A percentile compares a stretch with the other conserved stretches of the same genome.
These are phyloP conservation scores for Montifringilla adamsi DNA, from an alignment of 2,113 vertebrate genomes.

Conservation along the genomic window DNA sequence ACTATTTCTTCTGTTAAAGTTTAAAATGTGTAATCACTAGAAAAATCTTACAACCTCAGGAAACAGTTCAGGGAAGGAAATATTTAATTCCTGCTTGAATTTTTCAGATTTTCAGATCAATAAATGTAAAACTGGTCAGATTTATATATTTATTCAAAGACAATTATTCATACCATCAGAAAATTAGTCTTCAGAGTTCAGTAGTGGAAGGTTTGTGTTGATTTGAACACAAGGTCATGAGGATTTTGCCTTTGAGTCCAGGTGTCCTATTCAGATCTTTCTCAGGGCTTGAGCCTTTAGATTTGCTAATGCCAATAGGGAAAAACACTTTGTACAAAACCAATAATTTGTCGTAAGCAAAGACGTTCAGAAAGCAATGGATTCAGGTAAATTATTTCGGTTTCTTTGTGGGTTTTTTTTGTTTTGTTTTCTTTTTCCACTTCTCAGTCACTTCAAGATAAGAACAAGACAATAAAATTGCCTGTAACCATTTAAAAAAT, in stretches of 20 bases:
- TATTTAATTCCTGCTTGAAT: neutral
- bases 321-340: neutral
- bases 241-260: neutral
- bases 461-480: neutral
- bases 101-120: neutral
- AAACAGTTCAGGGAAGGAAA: neutral
- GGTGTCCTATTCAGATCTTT: neutral
- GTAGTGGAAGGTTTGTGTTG: neutral
- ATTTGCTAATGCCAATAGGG: neutral
- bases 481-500: neutral
- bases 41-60: neutral
- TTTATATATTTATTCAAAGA: neutral
- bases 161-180: neutral
- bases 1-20: neutral
- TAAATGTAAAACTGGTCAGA: neutral
- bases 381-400: rapidly evolving
- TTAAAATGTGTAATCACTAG: neutral
- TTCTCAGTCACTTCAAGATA: neutral
- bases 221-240: neutral
- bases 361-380: neutral
- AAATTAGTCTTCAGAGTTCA: neutral
- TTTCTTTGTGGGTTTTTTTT: neutral
- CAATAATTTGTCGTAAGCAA: neutral
- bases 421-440: neutral
- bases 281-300: neutral